These are phyloP conservation scores for Drosophila carrolli DNA, from an alignment of 1,140 invertebrate species.

Conservation along the genomic window DNA sequence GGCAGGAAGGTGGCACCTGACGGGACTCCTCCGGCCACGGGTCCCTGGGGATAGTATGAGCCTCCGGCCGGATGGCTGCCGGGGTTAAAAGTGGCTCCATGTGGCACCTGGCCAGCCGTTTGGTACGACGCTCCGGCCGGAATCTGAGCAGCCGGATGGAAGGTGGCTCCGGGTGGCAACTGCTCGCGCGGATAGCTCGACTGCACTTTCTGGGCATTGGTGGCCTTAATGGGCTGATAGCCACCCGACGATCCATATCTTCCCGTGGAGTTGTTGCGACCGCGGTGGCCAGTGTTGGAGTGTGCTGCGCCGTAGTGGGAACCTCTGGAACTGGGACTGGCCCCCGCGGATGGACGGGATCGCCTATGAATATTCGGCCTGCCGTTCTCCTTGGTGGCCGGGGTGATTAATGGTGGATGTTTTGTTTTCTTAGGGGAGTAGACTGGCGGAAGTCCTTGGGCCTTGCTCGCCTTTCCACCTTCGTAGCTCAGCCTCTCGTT, in stretches of 20 bases:
- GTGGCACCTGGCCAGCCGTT: constrained; percentile 48
- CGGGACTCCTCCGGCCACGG: constrained; percentile 52
- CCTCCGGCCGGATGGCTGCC: constrained; percentile 32
- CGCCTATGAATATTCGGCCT: constrained; percentile 32
- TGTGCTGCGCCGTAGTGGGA: constrained; percentile 33
- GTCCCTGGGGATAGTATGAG: constrained; percentile 70
- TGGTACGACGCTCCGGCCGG: constrained; percentile 65
- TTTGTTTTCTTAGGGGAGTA: constrained; percentile 74
- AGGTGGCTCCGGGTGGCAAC: constrained; percentile 26
- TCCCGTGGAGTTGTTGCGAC: constrained; percentile 62
- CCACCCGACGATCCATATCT: constrained; percentile 49
- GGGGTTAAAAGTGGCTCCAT: constrained; percentile 45
- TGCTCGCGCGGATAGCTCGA: constrained; percentile 71
- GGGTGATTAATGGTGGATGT: constrained; percentile 50
- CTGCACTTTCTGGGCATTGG: constrained; percentile 66
- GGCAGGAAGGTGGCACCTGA: constrained; percentile 67
- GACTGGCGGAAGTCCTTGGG: constrained; percentile 72
- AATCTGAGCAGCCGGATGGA: too few relatives aligned
- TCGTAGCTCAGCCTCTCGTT: too few relatives aligned
- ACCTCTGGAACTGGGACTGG: background rate
- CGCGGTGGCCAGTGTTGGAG: constrained; percentile 49
- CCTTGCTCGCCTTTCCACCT: too few relatives aligned
- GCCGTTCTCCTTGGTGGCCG: constrained; percentile 47
- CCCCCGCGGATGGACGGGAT: constrained; percentile 18
- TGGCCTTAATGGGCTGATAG: constrained; percentile 63